These are phyloP conservation scores for Steromphala cineraria DNA, from an alignment of 2,888 invertebrate species.

Conservation along the genomic window DNA sequence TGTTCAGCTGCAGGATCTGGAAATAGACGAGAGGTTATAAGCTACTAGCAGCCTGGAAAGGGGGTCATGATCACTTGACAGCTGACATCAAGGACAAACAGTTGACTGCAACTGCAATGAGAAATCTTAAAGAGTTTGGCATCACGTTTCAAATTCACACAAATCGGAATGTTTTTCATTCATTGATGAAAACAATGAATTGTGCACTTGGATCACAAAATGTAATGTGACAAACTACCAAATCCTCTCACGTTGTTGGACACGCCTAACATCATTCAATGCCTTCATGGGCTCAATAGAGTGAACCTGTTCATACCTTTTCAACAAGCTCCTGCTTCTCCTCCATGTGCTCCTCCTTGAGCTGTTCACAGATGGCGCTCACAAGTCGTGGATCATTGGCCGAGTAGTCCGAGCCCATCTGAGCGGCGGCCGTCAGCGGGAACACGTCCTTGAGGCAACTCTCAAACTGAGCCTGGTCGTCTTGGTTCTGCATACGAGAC, in stretches of 20 bases:
- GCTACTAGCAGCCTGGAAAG: too few species aligned
- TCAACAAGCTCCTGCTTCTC: constrained; percentile 56
- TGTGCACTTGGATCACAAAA: too few species aligned
- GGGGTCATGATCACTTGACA: background rate
- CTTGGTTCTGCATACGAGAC: constrained; percentile 54
- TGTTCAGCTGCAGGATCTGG: constrained; percentile 69
- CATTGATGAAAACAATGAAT: too few species aligned
- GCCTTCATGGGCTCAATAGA: too few species aligned
- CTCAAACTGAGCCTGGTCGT: constrained; percentile 52
- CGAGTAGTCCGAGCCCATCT: constrained; percentile 42
- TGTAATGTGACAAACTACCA: too few species aligned
- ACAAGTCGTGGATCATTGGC: constrained; percentile 56
- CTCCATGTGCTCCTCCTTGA: constrained; percentile 65
- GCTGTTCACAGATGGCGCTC: constrained; percentile 65
- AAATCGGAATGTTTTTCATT: too few species aligned
- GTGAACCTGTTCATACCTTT: constrained; percentile 53
- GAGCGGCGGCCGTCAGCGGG: constrained; percentile 53
- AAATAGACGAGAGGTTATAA: background rate
- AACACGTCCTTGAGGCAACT: constrained; percentile 67
- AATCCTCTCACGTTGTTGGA: too few species aligned
- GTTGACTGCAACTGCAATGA: too few species aligned
- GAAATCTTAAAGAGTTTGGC: too few species aligned
- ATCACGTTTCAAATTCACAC: background rate
- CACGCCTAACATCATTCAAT: too few species aligned
- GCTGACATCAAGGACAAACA: too few species aligned